A percentile compares a stretch with the other conserved stretches of the same genome.
Evolutionary conservation across 2,113 vertebrate species (phyloP).

Genomic region (Beaufortia kweichowensis): DNA sequence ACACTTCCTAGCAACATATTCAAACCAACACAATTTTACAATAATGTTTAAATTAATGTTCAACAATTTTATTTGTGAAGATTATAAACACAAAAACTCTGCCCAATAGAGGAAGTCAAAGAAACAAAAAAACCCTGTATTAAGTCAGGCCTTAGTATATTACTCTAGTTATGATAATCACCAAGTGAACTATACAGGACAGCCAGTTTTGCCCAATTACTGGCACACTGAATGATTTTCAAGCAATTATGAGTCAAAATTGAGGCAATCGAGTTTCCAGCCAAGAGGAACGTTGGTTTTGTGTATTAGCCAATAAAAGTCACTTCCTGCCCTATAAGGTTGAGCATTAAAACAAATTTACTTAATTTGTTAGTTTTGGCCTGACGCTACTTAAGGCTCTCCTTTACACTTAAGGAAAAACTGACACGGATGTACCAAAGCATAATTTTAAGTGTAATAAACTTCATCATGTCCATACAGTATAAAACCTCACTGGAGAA

Average conservation of each 20-base stretch:
- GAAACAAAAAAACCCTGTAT: neutral
- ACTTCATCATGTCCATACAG: neutral
- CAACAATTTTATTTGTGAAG: neutral
- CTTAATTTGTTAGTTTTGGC: slow-evolving; percentile 75
- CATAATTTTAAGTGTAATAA: neutral
- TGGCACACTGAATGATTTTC: slow-evolving; percentile 57
- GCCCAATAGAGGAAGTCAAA: too few species aligned
- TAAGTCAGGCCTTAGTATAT: neutral
- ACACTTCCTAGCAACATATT: too few species aligned
- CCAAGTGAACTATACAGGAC: neutral
- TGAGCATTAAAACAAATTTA: slow-evolving; percentile 63
- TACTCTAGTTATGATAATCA: neutral
- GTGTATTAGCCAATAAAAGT: slow-evolving; percentile 53
- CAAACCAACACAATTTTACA: too few species aligned
- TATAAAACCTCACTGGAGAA: neutral
- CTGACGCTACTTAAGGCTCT: slow-evolving; percentile 51
- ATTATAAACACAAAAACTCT: neutral
- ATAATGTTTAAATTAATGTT: neutral
- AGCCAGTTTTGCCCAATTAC: neutral
- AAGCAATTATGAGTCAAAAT: slow-evolving; percentile 51
- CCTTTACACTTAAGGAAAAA: slow-evolving; percentile 60
- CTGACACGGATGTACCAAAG: slow-evolving; percentile 51
- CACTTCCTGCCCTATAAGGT: slow-evolving; percentile 44
- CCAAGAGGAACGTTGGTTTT: slow-evolving; percentile 60
- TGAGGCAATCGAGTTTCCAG: slow-evolving; percentile 53